Conservation (phyloP, 2,113 vertebrate genomes). For the Porphyrio hochstetteri region DNA sequence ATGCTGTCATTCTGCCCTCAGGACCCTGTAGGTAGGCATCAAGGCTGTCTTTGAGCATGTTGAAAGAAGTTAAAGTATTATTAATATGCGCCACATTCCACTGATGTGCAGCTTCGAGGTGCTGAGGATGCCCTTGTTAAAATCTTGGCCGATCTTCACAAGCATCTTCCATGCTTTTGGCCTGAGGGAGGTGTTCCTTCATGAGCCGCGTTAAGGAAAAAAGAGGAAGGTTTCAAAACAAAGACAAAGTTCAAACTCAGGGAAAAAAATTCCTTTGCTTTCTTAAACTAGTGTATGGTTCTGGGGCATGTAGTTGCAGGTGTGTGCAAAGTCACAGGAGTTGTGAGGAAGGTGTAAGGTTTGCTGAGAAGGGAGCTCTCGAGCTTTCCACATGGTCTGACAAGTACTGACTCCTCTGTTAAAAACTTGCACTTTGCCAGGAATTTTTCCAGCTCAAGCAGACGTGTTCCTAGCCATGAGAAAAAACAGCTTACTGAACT, state of each 20-base stretch:
- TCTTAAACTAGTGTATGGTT: neutral
- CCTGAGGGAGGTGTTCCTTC: conserved; percentile 38
- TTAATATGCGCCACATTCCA: conserved; percentile 36
- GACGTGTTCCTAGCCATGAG: neutral
- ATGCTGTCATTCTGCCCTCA: conserved; percentile 42
- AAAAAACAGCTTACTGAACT: conserved; percentile 12
- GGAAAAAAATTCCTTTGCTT: neutral
- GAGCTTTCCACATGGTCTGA: neutral
- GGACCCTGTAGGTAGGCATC: conserved; percentile 33
- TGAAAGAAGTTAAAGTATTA: conserved; percentile 27
- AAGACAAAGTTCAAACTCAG: conserved; percentile 16
- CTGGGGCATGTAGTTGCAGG: conserved; percentile 24
- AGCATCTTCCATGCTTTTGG: conserved; percentile 9
- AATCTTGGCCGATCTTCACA: conserved; percentile 50
- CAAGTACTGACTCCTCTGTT: neutral
- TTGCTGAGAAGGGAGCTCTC: neutral
- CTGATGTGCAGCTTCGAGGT: neutral
- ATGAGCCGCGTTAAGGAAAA: conserved; percentile 18
- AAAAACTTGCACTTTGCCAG: neutral
- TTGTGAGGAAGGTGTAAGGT: neutral
- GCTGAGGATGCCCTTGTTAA: conserved; percentile 43
- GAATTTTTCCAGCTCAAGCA: conserved; percentile 21
- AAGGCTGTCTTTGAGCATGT: neutral
- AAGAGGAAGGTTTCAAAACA: conserved; percentile 45
- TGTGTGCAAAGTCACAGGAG: neutral